phyloP scores from a whole-genome alignment of 2,888 invertebrate species.

The Tetragonula carbonaria region DNA sequence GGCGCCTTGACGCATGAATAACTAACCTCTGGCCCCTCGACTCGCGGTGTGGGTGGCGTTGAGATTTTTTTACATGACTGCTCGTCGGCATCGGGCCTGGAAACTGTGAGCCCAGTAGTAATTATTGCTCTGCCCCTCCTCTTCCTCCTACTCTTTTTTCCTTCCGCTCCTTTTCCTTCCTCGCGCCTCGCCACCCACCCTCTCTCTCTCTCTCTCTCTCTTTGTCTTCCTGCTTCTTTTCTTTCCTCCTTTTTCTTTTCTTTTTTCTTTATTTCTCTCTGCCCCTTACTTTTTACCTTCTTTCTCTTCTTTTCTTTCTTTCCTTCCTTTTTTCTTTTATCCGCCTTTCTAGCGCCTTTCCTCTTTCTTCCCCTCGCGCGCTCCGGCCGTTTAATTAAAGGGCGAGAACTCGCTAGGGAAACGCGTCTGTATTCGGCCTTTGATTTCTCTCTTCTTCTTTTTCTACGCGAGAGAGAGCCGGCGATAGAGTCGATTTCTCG shows the following conservation, averaged over 20 bases:
- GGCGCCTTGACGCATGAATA: conserved; percentile 82
- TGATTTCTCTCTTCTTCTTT: conserved; percentile 9
- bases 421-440: conserved; percentile 36
- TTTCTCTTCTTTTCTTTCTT: not conserved
- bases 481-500: conserved; percentile 12
- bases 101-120: conserved; percentile 78
- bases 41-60: conserved; percentile 79
- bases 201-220: conserved; percentile 39
- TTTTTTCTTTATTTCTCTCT: not conserved
- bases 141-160: conserved; percentile 55
- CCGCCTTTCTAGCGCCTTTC: not conserved
- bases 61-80: conserved; percentile 80
- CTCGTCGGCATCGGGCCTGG: conserved; percentile 72
- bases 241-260: not conserved
- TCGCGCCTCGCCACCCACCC: conserved; percentile 46
- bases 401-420: conserved; percentile 54
- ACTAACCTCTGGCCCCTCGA: conserved; percentile 79
- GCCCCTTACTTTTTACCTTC: conserved; percentile 13
- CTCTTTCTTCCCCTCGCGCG: conserved; percentile 28
- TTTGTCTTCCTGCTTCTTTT: conserved; percentile 20
- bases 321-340: conserved; percentile 9
- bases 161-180: conserved; percentile 55
- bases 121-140: conserved; percentile 73
- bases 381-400: conserved; percentile 62
- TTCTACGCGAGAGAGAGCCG: not conserved